phyloP scores from a whole-genome alignment of 1,140 invertebrate genomes.

The Drosophila nasuta region DNA sequence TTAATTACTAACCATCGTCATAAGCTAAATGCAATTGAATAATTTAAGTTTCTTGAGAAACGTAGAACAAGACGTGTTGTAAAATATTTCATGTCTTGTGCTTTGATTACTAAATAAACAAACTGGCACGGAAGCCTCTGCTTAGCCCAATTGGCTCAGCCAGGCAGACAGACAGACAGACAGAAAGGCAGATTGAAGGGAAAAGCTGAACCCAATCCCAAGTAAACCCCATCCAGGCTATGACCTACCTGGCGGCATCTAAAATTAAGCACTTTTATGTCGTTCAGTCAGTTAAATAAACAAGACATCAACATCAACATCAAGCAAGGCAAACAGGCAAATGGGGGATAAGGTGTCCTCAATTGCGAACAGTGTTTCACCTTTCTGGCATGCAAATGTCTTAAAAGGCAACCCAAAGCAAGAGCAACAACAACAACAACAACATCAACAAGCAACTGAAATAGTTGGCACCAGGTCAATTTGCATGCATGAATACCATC shows the following conservation, averaged over 20 bases:
- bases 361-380: conserved; percentile 64
- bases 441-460: conserved; percentile 30
- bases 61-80: not conserved
- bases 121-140: conserved; percentile 22
- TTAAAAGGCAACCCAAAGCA: conserved; percentile 50
- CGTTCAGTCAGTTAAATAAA: conserved; percentile 64
- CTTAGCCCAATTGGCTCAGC: conserved; percentile 11
- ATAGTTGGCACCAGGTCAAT: conserved; percentile 64
- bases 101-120: conserved; percentile 16
- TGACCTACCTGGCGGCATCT: conserved; percentile 54
- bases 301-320: conserved; percentile 60
- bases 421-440: conserved; percentile 40
- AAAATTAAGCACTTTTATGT: conserved; percentile 73
- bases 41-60: not conserved
- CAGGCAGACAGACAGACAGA: not conserved
- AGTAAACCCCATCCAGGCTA: conserved; percentile 9
- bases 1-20: not conserved
- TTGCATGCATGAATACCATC: conserved; percentile 62
- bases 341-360: conserved; percentile 43
- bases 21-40: not conserved
- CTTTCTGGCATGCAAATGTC: conserved; percentile 64
- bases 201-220: conserved; percentile 10
- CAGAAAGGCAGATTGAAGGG: too few species aligned
- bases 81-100: too few species aligned
- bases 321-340: conserved; percentile 22